Conservation (phyloP, 2,888 invertebrate genomes). For the Epistrophe eligans region DNA sequence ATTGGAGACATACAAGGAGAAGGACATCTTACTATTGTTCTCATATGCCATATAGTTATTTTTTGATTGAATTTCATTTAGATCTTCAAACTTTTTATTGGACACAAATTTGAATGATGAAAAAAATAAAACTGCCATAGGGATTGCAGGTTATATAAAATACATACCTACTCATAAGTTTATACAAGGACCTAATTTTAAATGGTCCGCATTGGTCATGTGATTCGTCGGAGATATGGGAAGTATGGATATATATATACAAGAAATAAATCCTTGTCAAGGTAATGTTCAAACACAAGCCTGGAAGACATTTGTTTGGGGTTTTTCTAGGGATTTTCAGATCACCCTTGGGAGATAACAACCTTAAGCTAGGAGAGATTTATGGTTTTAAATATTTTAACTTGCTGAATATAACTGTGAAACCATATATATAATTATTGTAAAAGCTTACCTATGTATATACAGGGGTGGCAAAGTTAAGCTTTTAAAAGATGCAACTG, state of each 20-base stretch:
- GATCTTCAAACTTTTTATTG: not conserved
- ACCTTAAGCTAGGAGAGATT: not conserved
- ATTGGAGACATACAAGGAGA: not conserved
- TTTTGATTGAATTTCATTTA: constrained; percentile 32
- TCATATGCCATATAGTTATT: not conserved
- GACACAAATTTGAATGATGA: constrained; percentile 13
- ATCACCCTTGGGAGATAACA: not conserved
- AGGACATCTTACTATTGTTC: not conserved
- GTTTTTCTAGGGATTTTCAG: constrained; percentile 3
- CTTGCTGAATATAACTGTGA: not conserved
- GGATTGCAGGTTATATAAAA: not conserved
- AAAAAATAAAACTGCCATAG: not conserved
- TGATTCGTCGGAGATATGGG: not conserved
- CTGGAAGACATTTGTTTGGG: constrained; percentile 12
- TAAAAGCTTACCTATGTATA: not conserved
- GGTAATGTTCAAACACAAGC: not conserved
- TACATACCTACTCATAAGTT: not conserved
- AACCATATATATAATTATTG: not conserved
- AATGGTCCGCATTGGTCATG: constrained; percentile 14
- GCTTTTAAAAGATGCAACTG: not conserved
- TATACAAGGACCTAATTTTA: constrained; percentile 17
- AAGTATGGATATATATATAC: too few relatives aligned
- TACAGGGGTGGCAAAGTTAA: not conserved
- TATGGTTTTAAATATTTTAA: constrained; percentile 21
- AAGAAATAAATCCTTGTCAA: constrained; percentile 10